These are phyloP conservation scores for Maniola jurtina DNA, from an alignment of 1,140 invertebrate species.

Conservation along the genomic window DNA sequence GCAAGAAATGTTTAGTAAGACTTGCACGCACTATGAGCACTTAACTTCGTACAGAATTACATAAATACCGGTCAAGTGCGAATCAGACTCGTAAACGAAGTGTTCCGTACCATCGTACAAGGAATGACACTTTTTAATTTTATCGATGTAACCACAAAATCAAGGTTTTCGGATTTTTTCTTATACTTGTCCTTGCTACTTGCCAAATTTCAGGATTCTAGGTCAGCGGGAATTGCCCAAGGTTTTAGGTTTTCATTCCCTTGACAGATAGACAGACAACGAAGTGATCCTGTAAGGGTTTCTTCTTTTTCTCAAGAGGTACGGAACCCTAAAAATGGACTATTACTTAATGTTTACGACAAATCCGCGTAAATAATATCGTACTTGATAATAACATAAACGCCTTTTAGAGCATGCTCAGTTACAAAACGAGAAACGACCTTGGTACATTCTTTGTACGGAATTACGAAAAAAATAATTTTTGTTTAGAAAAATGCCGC, in stretches of 20 bases:
- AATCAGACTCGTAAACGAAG: too few species aligned
- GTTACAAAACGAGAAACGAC: conserved; percentile 12
- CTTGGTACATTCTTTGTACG: background rate
- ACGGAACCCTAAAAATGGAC: conserved; percentile 7
- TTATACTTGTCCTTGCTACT: too few species aligned
- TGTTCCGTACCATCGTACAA: too few species aligned
- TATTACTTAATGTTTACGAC: conserved; percentile 23
- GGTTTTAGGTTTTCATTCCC: too few species aligned
- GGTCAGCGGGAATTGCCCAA: too few species aligned
- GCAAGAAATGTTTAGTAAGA: conserved; percentile 11
- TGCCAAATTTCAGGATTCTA: too few species aligned
- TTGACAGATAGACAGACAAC: too few species aligned
- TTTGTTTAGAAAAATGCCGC: conserved; percentile 16
- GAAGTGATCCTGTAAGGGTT: too few species aligned
- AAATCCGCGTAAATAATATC: conserved; percentile 14
- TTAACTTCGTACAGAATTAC: background rate
- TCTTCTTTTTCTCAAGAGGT: background rate
- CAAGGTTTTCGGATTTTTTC: too few species aligned
- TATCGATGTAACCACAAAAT: too few species aligned
- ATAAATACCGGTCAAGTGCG: too few species aligned
- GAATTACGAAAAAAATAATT: conserved; percentile 18
- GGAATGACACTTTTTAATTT: too few species aligned
- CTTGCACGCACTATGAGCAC: conserved; percentile 28
- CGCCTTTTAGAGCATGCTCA: background rate
- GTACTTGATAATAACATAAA: conserved; percentile 11